A percentile compares a stretch with the other conserved stretches of the same genome.
These are phyloP conservation scores for Pantelozetes paolii DNA, from an alignment of 2,888 invertebrate genomes.

Conservation along the genomic window DNA sequence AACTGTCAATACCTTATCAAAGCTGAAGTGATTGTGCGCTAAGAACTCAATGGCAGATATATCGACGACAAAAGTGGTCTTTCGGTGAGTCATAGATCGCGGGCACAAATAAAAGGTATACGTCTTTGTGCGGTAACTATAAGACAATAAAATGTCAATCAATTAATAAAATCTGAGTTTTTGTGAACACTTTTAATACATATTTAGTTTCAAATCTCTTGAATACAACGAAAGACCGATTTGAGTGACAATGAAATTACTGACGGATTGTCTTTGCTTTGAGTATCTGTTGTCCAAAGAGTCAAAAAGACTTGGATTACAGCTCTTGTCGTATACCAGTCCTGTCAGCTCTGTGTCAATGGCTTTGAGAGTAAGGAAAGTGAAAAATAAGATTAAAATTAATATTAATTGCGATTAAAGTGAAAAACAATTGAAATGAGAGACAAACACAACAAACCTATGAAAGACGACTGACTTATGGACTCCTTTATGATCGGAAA, in stretches of 20 bases:
- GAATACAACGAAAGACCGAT: conserved; percentile 51
- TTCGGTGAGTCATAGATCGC: conserved; percentile 60
- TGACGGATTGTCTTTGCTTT: conserved; percentile 56
- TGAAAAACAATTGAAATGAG: not conserved
- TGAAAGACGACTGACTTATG: conserved; percentile 56
- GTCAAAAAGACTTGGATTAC: conserved; percentile 62
- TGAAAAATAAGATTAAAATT: not conserved
- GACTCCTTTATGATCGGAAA: conserved; percentile 59
- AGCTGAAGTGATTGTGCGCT: conserved; percentile 58
- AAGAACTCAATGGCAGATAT: conserved; percentile 64
- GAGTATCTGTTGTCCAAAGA: conserved; percentile 58
- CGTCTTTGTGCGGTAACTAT: conserved; percentile 59
- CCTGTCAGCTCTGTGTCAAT: conserved; percentile 73
- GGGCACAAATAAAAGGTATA: conserved; percentile 69
- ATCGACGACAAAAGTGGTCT: conserved; percentile 62
- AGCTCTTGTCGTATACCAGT: conserved; percentile 55
- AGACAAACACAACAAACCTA: conserved; percentile 47
- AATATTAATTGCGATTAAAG: not conserved
- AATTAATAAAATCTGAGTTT: conserved; percentile 27
- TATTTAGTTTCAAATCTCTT: not conserved
- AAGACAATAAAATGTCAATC: conserved; percentile 35
- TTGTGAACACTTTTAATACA: not conserved
- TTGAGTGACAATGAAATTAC: conserved; percentile 61
- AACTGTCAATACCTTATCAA: conserved; percentile 65
- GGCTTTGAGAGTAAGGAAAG: conserved; percentile 54